A percentile compares a stretch with the other conserved stretches of the same genome.
These are phyloP conservation scores for Cyaniris semiargus DNA, from an alignment of 2,888 invertebrate genomes.

Conservation along the genomic window DNA sequence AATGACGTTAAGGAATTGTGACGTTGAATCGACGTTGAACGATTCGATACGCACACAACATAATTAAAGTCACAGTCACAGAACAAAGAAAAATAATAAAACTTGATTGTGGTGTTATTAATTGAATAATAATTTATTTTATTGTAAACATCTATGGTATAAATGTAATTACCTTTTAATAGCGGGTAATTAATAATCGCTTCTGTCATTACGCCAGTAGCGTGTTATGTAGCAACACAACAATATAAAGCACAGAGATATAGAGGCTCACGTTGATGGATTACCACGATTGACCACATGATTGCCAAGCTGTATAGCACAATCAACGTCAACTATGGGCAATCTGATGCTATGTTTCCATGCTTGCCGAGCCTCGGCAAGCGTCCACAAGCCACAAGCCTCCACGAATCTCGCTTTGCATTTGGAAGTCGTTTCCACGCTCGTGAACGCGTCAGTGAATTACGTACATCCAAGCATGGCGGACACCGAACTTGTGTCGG, in stretches of 20 bases:
- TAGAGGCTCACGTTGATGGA: neutral
- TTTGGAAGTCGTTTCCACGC: too few species aligned
- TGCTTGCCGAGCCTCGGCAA: too few species aligned
- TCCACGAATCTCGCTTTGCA: too few species aligned
- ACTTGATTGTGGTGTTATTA: neutral
- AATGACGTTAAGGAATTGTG: neutral
- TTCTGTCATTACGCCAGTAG: slow-evolving; percentile 12
- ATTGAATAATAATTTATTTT: slow-evolving; percentile 5
- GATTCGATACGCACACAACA: neutral
- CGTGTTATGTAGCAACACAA: neutral
- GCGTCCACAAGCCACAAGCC: too few species aligned
- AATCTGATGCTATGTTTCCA: too few species aligned
- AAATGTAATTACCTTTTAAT: neutral
- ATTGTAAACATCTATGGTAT: slow-evolving; percentile 11
- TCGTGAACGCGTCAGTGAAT: too few species aligned
- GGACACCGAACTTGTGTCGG: too few species aligned
- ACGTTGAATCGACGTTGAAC: neutral
- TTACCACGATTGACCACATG: neutral
- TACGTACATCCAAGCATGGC: too few species aligned
- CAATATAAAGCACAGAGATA: neutral
- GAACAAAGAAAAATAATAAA: slow-evolving; percentile 16
- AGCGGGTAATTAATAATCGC: neutral
- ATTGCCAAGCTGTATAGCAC: neutral
- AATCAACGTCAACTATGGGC: too few species aligned
- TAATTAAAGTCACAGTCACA: neutral